Conservation (phyloP, 2,888 invertebrate genomes). For the Agrochola lychnidis region DNA sequence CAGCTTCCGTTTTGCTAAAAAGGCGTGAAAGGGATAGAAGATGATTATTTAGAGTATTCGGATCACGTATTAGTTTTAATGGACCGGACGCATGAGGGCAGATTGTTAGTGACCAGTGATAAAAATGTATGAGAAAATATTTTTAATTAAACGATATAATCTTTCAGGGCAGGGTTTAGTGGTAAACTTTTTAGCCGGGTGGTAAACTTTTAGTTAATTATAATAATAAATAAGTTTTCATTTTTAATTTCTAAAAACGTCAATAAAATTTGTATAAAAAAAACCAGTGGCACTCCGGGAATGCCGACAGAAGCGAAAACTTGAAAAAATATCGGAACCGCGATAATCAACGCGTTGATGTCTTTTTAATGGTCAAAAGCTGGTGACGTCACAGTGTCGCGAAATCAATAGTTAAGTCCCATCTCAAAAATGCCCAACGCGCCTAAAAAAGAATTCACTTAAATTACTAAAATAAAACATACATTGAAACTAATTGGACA, state of each 20-base stretch:
- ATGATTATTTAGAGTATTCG: slow-evolving; percentile 76
- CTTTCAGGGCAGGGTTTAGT: neutral
- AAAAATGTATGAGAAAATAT: slow-evolving; percentile 72
- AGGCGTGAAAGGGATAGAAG: slow-evolving; percentile 74
- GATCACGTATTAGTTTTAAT: slow-evolving; percentile 81
- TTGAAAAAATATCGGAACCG: too few relatives aligned
- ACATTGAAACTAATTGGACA: neutral
- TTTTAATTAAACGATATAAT: slow-evolving; percentile 59
- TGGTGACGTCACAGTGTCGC: too few relatives aligned
- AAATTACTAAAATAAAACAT: neutral
- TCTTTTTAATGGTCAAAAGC: too few relatives aligned
- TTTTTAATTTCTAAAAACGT: neutral
- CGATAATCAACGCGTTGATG: too few relatives aligned
- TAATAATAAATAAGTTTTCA: neutral
- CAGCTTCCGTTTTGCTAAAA: slow-evolving; percentile 75
- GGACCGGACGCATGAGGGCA: slow-evolving; percentile 81
- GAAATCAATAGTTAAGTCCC: too few relatives aligned
- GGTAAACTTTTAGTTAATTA: too few relatives aligned
- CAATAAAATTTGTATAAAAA: too few relatives aligned
- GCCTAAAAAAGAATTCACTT: too few relatives aligned
- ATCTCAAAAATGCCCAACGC: too few relatives aligned
- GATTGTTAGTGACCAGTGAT: slow-evolving; percentile 80
- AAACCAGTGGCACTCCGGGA: too few relatives aligned
- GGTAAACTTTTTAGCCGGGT: too few relatives aligned
- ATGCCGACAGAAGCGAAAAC: too few relatives aligned